These are phyloP conservation scores for Oceanodroma tethys DNA, from an alignment of 2,113 vertebrate species.

Conservation along the genomic window DNA sequence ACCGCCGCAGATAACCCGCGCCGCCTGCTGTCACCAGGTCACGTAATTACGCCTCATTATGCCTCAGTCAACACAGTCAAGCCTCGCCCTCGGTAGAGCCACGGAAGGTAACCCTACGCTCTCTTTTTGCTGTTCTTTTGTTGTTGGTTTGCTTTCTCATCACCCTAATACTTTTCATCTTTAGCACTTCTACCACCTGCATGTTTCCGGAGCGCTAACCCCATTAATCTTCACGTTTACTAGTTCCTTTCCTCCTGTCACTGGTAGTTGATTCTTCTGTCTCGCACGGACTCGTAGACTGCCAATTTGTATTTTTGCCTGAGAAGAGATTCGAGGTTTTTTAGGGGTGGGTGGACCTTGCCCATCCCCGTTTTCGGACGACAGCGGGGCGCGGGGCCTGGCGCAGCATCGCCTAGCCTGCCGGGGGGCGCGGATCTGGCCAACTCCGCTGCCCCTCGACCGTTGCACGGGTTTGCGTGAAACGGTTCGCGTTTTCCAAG, in stretches of 20 bases:
- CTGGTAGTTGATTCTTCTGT: too few species aligned
- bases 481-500: too few species aligned
- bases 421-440: too few species aligned
- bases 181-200: accelerated
- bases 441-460: too few species aligned
- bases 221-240: neutral
- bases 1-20: neutral
- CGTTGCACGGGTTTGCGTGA: accelerated
- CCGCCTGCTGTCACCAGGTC: neutral
- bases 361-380: too few species aligned
- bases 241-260: neutral
- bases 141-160: neutral
- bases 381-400: neutral
- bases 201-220: too few species aligned
- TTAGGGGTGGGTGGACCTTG: neutral
- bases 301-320: neutral
- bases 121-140: neutral
- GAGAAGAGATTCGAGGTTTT: too few species aligned
- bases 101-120: accelerated
- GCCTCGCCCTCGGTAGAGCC: neutral
- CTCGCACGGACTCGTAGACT: too few species aligned
- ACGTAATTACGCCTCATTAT: accelerated
- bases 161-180: neutral
- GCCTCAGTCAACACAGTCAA: neutral
- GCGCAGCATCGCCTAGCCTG: neutral